These are phyloP conservation scores for Formicarius rufipectus DNA, from an alignment of 2,113 vertebrate species.

Conservation along the genomic window DNA sequence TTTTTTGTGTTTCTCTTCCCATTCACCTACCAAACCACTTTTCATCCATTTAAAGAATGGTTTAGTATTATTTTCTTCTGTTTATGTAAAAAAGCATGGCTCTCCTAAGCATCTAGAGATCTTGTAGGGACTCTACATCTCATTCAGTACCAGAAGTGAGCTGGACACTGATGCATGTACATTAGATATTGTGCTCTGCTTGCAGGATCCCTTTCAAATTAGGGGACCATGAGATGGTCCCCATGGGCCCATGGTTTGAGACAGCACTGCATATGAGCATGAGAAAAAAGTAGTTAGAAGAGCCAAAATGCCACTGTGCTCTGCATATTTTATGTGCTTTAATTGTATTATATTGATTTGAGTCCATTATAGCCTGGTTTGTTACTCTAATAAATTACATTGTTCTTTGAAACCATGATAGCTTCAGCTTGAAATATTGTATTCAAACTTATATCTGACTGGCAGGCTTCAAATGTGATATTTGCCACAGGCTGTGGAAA, in stretches of 20 bases:
- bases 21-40: not conserved
- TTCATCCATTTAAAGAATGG: not conserved
- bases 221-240: not conserved
- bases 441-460: conserved; percentile 16
- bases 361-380: conserved; percentile 58
- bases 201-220: conserved; percentile 12
- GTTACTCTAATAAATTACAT: conserved; percentile 60
- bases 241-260: not conserved
- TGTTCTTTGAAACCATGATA: conserved; percentile 51
- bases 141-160: not conserved
- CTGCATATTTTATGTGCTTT: conserved; percentile 64
- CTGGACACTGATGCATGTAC: not conserved
- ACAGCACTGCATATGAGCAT: not conserved
- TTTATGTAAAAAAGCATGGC: not conserved
- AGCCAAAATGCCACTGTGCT: conserved; percentile 49
- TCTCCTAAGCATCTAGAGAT: not conserved
- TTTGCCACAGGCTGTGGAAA: not conserved
- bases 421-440: conserved; percentile 28
- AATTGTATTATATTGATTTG: conserved; percentile 63
- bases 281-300: conserved; percentile 33
- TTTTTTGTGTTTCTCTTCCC: not conserved
- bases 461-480: conserved; percentile 5
- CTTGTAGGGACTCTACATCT: not conserved
- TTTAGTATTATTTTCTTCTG: not conserved
- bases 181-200: not conserved